These are phyloP conservation scores for Onychostoma macrolepis DNA, from an alignment of 2,113 vertebrate species.

Conservation along the genomic window DNA sequence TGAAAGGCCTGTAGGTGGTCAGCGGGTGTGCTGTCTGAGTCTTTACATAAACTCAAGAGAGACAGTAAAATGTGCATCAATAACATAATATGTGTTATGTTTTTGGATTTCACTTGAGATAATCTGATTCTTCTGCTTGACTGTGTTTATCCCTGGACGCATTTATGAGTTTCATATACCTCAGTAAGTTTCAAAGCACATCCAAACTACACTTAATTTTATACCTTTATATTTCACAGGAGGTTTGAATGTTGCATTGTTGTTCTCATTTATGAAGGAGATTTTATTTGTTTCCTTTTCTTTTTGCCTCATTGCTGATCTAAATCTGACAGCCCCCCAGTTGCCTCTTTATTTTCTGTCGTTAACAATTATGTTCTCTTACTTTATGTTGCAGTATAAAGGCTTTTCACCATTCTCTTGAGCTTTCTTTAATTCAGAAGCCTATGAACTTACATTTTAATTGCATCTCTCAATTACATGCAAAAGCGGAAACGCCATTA, in stretches of 20 bases:
- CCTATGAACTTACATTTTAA: background rate
- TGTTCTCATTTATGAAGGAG: background rate
- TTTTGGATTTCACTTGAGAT: background rate
- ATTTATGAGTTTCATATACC: background rate
- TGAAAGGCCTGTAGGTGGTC: background rate
- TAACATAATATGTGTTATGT: background rate
- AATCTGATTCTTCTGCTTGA: background rate
- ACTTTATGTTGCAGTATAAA: background rate
- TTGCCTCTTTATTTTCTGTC: slow-evolving; percentile 8
- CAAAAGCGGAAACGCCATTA: background rate
- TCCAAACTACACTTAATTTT: background rate
- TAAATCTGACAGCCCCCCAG: background rate
- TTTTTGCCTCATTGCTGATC: background rate
- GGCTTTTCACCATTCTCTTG: background rate
- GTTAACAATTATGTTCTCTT: background rate
- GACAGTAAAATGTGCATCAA: background rate
- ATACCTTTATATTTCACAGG: background rate
- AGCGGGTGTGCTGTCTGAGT: background rate
- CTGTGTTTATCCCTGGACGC: background rate
- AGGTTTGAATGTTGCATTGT: background rate
- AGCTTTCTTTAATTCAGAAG: background rate
- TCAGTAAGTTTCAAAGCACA: background rate
- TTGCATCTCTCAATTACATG: background rate
- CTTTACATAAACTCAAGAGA: background rate
- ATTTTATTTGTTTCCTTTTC: background rate